Evolutionary conservation across 2,888 invertebrate genomes (phyloP), one percentile per base, ranked within the genome.

Genomic region (Dolomedes plantarius): DNA sequence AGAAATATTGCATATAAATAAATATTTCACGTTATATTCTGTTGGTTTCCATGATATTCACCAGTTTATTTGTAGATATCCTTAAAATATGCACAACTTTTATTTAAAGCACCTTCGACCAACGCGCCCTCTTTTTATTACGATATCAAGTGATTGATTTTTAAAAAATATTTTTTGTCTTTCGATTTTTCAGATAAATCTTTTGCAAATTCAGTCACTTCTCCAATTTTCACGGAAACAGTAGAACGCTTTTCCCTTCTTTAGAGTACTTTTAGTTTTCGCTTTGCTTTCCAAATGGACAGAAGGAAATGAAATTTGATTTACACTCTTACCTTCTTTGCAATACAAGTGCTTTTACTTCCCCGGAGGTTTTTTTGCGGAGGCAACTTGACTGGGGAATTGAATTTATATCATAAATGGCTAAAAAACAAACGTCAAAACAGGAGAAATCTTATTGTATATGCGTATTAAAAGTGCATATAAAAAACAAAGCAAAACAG

Each of bases 131-230:
- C 11, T 36, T 36, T n/a, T 36, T 5, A 36, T 7, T 5, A 11
- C 36, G 5, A 36, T 36, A 36, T 36, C 36, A 36, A 11, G 36
- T 7, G 36, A 11, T 36, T 36, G 36, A 36, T 7, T 36, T 5
- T 7, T n/a, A n/a, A n/a, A n/a, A n/a, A n/a, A n/a, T n/a, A n/a
- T n/a, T 11, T 36, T 36, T 36, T 36, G 5, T 36, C 36, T 36
- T 11, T 36, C 5, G 16, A 46, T 16, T 46, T 46, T 46, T 13
- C 41, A 16, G 41, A 16, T 46, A 46, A 46, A 46, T 16, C 41
- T 46, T 46, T 46, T 46, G 41, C 41, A 46, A 46, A 46, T 46
- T 46, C 41, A 46, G 41, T 46, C 41, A 46, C 41, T 46, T 46
- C 41, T 46, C 46, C 41, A 46, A 46, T 46, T 46, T 46, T 46